Percentiles rank a stretch among this genome's conserved stretches.
Evolutionary conservation across 2,888 invertebrate species (phyloP).

Genomic region (Resseliella maxima): DNA sequence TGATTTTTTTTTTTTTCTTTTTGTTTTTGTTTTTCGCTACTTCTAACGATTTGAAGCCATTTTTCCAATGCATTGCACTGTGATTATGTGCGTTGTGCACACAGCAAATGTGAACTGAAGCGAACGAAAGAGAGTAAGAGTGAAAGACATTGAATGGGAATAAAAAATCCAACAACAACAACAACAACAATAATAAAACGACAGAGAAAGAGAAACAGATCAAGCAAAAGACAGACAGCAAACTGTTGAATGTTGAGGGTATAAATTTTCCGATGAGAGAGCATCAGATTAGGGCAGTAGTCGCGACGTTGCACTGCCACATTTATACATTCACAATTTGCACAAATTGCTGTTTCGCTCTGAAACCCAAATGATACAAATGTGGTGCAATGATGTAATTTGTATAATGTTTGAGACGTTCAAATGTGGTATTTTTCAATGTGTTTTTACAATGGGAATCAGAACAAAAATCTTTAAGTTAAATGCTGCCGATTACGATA

Average conservation of each 20-base stretch:
- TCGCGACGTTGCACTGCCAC: too few relatives aligned
- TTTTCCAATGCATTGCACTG: background rate
- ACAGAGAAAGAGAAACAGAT: too few relatives aligned
- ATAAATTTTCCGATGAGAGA: constrained; percentile 37
- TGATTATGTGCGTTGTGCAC: background rate
- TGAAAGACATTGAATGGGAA: too few relatives aligned
- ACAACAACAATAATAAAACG: too few relatives aligned
- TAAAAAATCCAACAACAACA: too few relatives aligned
- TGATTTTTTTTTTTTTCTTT: background rate
- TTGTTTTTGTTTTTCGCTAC: background rate
- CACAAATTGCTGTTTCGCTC: constrained; percentile 15
- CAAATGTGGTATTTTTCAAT: background rate
- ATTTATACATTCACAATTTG: too few relatives aligned
- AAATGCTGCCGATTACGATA: background rate
- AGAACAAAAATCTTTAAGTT: constrained; percentile 17
- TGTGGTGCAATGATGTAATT: constrained; percentile 31
- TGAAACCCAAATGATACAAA: background rate
- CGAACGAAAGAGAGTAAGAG: too few relatives aligned
- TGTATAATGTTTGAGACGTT: background rate
- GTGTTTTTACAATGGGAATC: constrained; percentile 29
- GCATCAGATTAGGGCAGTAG: constrained; percentile 21
- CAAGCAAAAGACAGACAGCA: too few relatives aligned
- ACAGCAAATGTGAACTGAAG: too few relatives aligned
- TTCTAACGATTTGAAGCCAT: background rate
- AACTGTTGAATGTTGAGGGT: background rate